Conservation (phyloP, 2,113 vertebrate genomes). For the Pollachius pollachius region DNA sequence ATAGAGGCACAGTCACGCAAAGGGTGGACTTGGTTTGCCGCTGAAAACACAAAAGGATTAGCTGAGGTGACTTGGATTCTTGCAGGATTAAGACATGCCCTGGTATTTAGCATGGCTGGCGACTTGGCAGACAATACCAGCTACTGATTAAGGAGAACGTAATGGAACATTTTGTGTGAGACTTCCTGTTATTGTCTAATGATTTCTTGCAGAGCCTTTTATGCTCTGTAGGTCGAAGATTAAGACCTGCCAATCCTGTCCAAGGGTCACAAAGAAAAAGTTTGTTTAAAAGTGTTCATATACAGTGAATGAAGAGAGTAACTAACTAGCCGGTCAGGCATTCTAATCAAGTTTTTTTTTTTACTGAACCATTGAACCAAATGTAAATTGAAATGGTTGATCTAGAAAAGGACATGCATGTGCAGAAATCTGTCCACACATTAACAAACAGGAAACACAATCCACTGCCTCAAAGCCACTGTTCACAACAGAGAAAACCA, state of each 20-base stretch:
- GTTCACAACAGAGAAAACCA: conserved; percentile 24
- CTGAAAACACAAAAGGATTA: conserved; percentile 49
- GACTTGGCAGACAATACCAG: conserved; percentile 39
- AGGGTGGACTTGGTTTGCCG: conserved; percentile 16
- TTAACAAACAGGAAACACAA: conserved; percentile 51
- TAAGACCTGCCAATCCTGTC: too few species aligned
- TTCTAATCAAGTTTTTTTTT: too few species aligned
- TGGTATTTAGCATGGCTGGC: conserved; percentile 47
- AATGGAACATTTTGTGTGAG: conserved; percentile 19
- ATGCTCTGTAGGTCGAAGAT: too few species aligned
- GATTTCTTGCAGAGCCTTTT: conserved; percentile 7
- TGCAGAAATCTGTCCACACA: conserved; percentile 48
- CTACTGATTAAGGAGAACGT: conserved; percentile 41
- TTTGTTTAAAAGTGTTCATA: too few species aligned
- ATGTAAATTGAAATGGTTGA: background rate
- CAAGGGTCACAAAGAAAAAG: too few species aligned
- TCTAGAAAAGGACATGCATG: conserved; percentile 1
- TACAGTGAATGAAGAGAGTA: too few species aligned
- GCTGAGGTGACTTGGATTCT: conserved; percentile 42
- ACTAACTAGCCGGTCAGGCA: too few species aligned
- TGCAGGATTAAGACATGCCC: conserved; percentile 44
- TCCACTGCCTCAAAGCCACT: conserved; percentile 14
- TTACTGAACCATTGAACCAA: too few species aligned
- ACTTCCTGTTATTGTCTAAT: conserved; percentile 14
- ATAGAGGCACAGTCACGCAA: conserved; percentile 47